These are phyloP conservation scores for Ptychadena robeensis DNA, from an alignment of 2,797 vertebrate genomes.

Conservation along the genomic window DNA sequence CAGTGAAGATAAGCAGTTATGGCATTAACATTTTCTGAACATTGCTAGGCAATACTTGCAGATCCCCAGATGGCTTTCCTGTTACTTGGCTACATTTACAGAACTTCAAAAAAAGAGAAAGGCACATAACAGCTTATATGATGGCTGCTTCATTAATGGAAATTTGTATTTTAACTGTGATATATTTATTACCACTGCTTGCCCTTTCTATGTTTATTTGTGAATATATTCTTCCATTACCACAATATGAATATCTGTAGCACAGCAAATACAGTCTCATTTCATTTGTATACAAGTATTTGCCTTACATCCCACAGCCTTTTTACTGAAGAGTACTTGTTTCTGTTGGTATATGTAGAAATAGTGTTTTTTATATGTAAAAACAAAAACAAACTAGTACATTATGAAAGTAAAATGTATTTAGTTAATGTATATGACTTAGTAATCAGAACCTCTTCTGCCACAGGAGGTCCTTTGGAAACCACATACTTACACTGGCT, in stretches of 20 bases:
- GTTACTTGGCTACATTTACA: conserved; percentile 54
- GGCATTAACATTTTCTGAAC: conserved; percentile 53
- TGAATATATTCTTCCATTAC: neutral
- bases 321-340: too few relatives aligned
- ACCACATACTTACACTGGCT: too few relatives aligned
- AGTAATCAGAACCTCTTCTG: too few relatives aligned
- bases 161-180: conserved; percentile 46
- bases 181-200: conserved; percentile 15
- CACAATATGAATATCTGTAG: neutral
- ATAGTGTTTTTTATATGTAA: too few relatives aligned
- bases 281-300: neutral
- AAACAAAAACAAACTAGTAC: too few relatives aligned
- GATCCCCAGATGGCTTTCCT: conserved; percentile 59
- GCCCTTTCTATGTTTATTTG: conserved; percentile 12
- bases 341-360: too few relatives aligned
- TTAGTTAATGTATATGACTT: too few relatives aligned
- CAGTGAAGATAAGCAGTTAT: conserved; percentile 24
- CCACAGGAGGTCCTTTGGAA: too few relatives aligned
- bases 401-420: too few relatives aligned
- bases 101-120: conserved; percentile 40
- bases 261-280: neutral
- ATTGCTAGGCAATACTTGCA: conserved; percentile 58
- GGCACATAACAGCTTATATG: conserved; percentile 56
- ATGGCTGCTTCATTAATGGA: conserved; percentile 37
- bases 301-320: too few relatives aligned